Base-by-base conservation (phyloP, 1,140 invertebrate species). In the Drosophila ercepeae region DNA sequence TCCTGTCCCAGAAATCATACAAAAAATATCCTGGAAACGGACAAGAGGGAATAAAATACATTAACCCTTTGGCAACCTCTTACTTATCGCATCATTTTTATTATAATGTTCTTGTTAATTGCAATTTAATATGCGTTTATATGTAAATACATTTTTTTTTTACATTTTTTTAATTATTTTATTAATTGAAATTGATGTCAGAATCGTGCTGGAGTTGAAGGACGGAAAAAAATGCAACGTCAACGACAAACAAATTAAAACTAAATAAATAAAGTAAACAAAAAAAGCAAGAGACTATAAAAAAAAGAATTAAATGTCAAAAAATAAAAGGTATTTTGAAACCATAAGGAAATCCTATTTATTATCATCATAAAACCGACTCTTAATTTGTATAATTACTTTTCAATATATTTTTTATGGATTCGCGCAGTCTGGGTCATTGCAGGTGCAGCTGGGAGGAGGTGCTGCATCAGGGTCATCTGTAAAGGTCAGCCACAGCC, bases 171-270 rank as follows among this genome's bases (percentile, higher is more conserved):
- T 11, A 16, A 48, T 45, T 44, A 34, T 29, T 44, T 18, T 45
- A 36, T 71, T 46, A 64, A 76, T 76, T 55, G 14, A 68, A 79
- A 79, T 67, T 75, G 70, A 83, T 84, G 71, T 59, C 52, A 25
- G 59, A 75, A 52, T 75, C 71, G 79, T 84, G 78, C 54, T 36
- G 55, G 44, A 60, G 58, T 67, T 83, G 75, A 84, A 84, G 78
- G 78, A 58, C 55, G 13, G 27, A 19, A 23, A 46, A 53, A 70
- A 53, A 41, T 27, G 58, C 9, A 39, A 32, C 49, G 29, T 67
- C 6, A 21, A 21, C 21, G 23, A 55, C 32, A 59, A 52, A 19
- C 13, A 59, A 44, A 34, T 36, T 19, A 59, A 73, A 83, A 63
- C 55, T 51, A 63, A 51, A 60, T 78, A 83, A 70, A 76, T 77